Conservation (phyloP, 2,797 vertebrate genomes). For the Chiropotes sagulatus region DNA sequence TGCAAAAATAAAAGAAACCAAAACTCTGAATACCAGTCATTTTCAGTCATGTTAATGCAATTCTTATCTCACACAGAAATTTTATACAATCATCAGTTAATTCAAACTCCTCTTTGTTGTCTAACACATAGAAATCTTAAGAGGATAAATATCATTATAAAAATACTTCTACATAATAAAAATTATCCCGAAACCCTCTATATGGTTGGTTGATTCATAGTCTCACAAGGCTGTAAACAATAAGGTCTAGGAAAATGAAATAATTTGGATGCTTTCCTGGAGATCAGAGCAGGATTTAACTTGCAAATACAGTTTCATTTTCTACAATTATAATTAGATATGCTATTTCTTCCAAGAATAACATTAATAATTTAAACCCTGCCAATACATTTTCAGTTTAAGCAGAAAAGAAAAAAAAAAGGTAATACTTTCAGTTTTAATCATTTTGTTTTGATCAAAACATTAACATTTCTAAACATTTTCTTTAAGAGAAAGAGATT, state of each 20-base stretch:
- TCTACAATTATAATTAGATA: background rate
- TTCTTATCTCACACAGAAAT: background rate
- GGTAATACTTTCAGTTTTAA: background rate
- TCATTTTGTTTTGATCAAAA: background rate
- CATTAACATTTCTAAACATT: background rate
- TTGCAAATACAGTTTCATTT: constrained; percentile 24
- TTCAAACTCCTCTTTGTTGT: background rate
- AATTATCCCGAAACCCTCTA: background rate
- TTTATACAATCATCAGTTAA: background rate
- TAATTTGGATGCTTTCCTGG: constrained; percentile 31
- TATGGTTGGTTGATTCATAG: background rate
- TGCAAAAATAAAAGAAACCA: background rate
- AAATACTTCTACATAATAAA: background rate
- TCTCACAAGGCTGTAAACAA: background rate
- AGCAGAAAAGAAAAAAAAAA: background rate
- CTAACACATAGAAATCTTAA: background rate
- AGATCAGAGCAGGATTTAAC: constrained; percentile 35
- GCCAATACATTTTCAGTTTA: background rate
- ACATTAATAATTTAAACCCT: constrained; percentile 3
- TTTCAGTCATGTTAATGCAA: background rate
- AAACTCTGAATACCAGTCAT: background rate
- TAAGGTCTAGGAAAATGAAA: background rate
- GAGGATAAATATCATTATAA: background rate
- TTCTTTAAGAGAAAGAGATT: background rate
- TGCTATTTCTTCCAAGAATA: constrained; percentile 4